Percentiles rank a stretch among this genome's conserved stretches.
phyloP scores from a whole-genome alignment of 2,888 invertebrate species.

The Psococerastis gibbosa region DNA sequence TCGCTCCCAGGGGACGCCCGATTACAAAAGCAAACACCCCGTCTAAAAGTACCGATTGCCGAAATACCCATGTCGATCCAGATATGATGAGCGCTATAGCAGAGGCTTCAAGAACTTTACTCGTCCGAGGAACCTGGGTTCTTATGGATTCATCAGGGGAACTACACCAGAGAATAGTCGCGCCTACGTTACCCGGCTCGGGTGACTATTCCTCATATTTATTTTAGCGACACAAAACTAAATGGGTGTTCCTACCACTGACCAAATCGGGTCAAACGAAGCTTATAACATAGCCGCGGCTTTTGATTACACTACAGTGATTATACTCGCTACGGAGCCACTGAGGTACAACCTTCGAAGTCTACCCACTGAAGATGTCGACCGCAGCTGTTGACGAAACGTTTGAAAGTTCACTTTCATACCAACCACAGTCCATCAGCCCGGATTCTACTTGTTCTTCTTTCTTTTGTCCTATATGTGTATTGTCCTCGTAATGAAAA shows the following conservation, averaged over 20 bases:
- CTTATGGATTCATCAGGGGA: slow-evolving; percentile 45
- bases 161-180: slow-evolving; percentile 54
- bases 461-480: too few relatives aligned
- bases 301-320: slow-evolving; percentile 67
- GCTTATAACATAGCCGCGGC: slow-evolving; percentile 61
- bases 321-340: too few relatives aligned
- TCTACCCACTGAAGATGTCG: too few relatives aligned
- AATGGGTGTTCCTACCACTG: slow-evolving; percentile 28
- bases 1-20: too few relatives aligned
- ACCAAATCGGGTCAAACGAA: slow-evolving; percentile 40
- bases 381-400: too few relatives aligned
- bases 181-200: slow-evolving; percentile 64
- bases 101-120: slow-evolving; percentile 58
- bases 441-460: too few relatives aligned
- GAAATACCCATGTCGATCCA: slow-evolving; percentile 1
- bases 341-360: too few relatives aligned
- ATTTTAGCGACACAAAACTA: slow-evolving; percentile 43
- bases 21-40: slow-evolving; percentile 32
- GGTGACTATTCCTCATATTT: slow-evolving; percentile 70
- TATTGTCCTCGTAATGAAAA: too few relatives aligned
- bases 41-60: background rate
- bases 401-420: too few relatives aligned
- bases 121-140: slow-evolving; percentile 65
- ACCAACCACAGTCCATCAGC: too few relatives aligned
- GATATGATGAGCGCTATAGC: slow-evolving; percentile 36